phyloP scores from a whole-genome alignment of 92 coral and sea anemone species.

The Zoanthus gigantus region DNA sequence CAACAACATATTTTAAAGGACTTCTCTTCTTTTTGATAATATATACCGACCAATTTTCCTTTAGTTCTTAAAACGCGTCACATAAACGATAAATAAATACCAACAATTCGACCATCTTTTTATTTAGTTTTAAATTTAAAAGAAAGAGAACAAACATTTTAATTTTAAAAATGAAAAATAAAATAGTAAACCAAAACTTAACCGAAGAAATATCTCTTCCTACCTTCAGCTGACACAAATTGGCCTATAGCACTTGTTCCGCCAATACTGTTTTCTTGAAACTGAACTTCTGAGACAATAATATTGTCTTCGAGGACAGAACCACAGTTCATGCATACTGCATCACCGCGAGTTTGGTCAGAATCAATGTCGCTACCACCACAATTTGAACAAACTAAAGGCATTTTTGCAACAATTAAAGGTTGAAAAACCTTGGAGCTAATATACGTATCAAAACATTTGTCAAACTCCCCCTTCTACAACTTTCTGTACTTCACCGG shows the following conservation, averaged over 20 bases:
- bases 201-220: neutral
- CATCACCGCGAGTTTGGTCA: constrained; percentile 98
- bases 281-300: constrained; percentile 94
- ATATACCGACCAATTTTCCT: constrained; percentile 8
- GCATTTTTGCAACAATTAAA: constrained; percentile 61
- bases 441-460: neutral
- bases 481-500: too few relatives aligned
- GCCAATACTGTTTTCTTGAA: constrained; percentile 96
- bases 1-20: neutral
- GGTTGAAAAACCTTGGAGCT: neutral
- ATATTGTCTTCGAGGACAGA: constrained; percentile 97
- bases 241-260: constrained; percentile 98
- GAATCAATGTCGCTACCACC: constrained; percentile 97
- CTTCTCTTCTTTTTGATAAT: neutral
- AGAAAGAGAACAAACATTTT: neutral
- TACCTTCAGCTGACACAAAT: constrained; percentile 97
- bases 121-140: too few relatives aligned
- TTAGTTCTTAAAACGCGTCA: neutral
- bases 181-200: neutral
- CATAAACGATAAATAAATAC: neutral
- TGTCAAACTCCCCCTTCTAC: too few relatives aligned
- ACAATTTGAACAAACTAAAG: constrained; percentile 97
- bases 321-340: constrained; percentile 96
- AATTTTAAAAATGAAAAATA: neutral
- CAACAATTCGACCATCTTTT: neutral